Evolutionary conservation across 2,888 invertebrate genomes (phyloP), one percentile per base, ranked within the genome.

Genomic region (Drosophila picticornis): DNA sequence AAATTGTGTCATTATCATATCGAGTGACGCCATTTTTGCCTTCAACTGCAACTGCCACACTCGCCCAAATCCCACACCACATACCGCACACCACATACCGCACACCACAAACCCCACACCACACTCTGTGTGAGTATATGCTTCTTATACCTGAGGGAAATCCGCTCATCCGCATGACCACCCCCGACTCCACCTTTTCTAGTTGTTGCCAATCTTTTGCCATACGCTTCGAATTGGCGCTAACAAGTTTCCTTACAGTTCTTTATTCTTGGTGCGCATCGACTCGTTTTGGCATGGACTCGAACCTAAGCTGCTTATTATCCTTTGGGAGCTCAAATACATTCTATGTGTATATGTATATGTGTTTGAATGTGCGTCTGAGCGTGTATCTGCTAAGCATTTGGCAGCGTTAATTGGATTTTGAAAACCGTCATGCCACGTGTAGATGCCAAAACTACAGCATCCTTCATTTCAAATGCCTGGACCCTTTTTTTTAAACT

Each of bases 1-100:
- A 89, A 86, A 87, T 87, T 84, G 84, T 87, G 88, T 89, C 90
- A 89, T 86, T 86, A 86, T 89, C 86, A 84, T 88, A 87, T 89
- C 82, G 79, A 84, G 81, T 74, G 75, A 68, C 84, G 83, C 78
- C 89, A 80, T 72, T 87, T 77, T 67, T 67, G 72, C 63, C 72
- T 38, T 55, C 59, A 50, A 55, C 59, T 59, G 57, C 57, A 57
- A 46, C 46, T 57, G 57, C 40, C 29, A 36, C 25, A 34, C 52
- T 38, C 38, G 3, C 7, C 25, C n/a, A 7, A 7, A 48, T 16
- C 29, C 9, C 6, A 19, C 59, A 48, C 11, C 43, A 16, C 48
- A 11, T 2, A 34, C 19, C 16, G 11, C 9, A 25, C 58, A 48
- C n/a, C 43, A 25, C 48, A n/a, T n/a, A n/a, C n/a, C n/a, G n/a